Conservation (phyloP, 2,113 vertebrate species). For the Onychostoma macrolepis region DNA sequence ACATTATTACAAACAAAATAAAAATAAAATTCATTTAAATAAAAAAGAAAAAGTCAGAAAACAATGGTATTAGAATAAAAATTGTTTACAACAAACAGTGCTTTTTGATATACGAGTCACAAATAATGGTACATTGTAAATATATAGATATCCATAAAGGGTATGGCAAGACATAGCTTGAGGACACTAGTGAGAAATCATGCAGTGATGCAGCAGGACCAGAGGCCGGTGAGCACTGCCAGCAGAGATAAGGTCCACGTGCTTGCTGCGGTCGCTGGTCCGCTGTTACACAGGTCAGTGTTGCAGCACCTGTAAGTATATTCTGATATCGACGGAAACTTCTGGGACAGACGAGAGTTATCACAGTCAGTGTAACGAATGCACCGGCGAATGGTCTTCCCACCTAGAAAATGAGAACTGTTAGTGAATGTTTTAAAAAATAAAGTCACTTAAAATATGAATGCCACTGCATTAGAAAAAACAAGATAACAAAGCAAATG, state of each 20-base stretch:
- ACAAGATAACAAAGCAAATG: neutral
- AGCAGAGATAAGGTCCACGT: constrained; percentile 49
- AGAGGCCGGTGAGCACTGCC: constrained; percentile 57
- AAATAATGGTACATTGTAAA: neutral
- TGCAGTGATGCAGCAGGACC: constrained; percentile 50
- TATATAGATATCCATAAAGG: neutral
- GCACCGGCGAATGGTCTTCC: constrained; percentile 76
- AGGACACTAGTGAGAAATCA: constrained; percentile 7
- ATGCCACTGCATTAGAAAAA: neutral
- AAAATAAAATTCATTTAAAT: neutral
- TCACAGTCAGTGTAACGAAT: constrained; percentile 78
- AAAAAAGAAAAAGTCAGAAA: neutral
- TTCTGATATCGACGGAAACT: constrained; percentile 70
- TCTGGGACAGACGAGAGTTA: constrained; percentile 71
- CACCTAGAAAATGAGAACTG: constrained; percentile 62
- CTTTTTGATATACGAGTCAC: neutral
- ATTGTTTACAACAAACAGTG: neutral
- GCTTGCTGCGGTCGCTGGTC: neutral
- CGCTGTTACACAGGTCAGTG: constrained; percentile 76
- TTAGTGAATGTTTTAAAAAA: neutral
- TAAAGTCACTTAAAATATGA: neutral
- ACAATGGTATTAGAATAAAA: neutral
- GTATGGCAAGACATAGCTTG: neutral
- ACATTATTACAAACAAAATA: neutral
- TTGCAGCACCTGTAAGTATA: constrained; percentile 78